These are phyloP conservation scores for Suricata suricatta DNA, from an alignment of 2,113 vertebrate genomes.

Conservation along the genomic window DNA sequence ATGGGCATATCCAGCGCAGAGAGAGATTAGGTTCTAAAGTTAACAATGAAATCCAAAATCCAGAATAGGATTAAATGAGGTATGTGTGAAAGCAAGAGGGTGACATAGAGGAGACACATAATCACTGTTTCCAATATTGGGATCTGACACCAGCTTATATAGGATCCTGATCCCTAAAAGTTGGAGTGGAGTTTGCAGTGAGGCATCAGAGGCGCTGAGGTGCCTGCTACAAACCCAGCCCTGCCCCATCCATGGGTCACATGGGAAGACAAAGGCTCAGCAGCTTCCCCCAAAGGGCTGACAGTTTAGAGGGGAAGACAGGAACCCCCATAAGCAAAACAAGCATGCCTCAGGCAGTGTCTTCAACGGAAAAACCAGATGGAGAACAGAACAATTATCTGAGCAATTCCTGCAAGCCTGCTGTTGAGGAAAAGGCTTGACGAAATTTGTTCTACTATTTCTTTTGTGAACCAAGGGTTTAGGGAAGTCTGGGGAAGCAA, in stretches of 20 bases:
- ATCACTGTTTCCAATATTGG: neutral
- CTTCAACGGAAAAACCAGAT: constrained; percentile 70
- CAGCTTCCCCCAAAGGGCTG: constrained; percentile 41
- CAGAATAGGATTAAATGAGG: neutral
- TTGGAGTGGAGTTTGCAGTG: neutral
- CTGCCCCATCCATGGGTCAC: neutral
- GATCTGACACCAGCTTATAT: neutral
- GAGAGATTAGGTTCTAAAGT: neutral
- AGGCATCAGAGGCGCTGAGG: neutral
- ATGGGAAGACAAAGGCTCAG: constrained; percentile 40
- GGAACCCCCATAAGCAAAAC: constrained; percentile 47
- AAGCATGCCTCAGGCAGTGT: constrained; percentile 57
- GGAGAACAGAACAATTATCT: constrained; percentile 72
- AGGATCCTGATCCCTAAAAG: neutral
- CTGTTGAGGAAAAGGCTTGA: constrained; percentile 63
- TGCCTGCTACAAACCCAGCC: neutral
- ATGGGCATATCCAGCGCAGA: neutral
- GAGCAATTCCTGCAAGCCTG: constrained; percentile 71
- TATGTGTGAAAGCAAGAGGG: neutral
- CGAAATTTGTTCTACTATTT: constrained; percentile 48
- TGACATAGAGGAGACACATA: neutral
- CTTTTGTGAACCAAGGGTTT: constrained; percentile 22
- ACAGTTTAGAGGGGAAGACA: constrained; percentile 2
- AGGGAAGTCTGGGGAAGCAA: neutral
- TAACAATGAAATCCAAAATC: neutral